Base-by-base conservation (phyloP, 2,888 invertebrate genomes). In the Rugalucina vietnamica region DNA sequence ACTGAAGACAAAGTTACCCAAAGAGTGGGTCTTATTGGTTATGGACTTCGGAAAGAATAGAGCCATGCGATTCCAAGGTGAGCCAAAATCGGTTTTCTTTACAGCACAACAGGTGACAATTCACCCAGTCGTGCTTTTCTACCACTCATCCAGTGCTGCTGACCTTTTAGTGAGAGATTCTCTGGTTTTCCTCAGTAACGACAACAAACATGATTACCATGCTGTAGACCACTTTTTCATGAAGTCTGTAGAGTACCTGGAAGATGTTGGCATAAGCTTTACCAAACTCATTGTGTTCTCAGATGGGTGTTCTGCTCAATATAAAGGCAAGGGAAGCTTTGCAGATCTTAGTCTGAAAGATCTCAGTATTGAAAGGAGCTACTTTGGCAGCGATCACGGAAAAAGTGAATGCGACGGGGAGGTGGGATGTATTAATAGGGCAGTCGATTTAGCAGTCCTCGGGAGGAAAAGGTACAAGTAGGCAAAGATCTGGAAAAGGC, bases 41-140 rank as follows among this genome's bases (percentile, higher is more conserved):
- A 69, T 86, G 83, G 86, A 86, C 81, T 86, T 81, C 73, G 84
- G 81, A 39, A 86, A 83, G 81, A 84, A 83, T 37, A 39, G 74
- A 43, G 37, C 75, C 10, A 70, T 86, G 21, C n/a, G 77, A 43
- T 86, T 57, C 43, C 84, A 83, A 78, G 86, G 81, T 60, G 86
- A 83, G 57, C 60, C 83, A 18, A 82, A 85, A 54, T 85, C 78
- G 18, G 76, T 80, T 24, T 83, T 36, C 43, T 86, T 50, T 49
- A 74, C 81, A 24, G 36, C 77, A 21, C 49, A 54, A 75, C 86
- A 86, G 71, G 70, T 83, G 24, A 81, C 83, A 39, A 21, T 86
- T 24, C 84, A 86, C 72, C 86, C 81, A 37, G 73, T 86, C 36
- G 86, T 86, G 27, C 54, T 77, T 14, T 86, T 86, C 36, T 81